Percentiles rank a stretch among this genome's conserved stretches.
Evolutionary conservation across 2,113 vertebrate genomes (phyloP).

Genomic region (Microtus richardsoni): DNA sequence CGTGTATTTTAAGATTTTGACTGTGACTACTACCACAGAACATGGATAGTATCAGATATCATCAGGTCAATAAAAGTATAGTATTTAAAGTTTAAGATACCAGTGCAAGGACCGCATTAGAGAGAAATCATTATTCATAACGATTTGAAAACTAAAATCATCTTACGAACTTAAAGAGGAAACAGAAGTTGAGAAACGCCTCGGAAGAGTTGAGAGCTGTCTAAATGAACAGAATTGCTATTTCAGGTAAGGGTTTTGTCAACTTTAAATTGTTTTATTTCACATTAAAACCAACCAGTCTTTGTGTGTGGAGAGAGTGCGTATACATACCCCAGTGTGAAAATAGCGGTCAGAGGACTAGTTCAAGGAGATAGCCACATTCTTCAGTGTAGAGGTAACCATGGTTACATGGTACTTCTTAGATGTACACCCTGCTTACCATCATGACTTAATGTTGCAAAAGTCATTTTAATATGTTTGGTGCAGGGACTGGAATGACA

Average conservation of each 20-base stretch:
- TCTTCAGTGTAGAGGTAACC: not conserved
- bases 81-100: not conserved
- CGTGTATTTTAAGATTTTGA: not conserved
- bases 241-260: not conserved
- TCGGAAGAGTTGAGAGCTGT: not conserved
- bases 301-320: not conserved
- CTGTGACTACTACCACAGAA: not conserved
- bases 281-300: too few species aligned
- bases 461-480: not conserved
- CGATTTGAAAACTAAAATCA: not conserved
- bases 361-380: not conserved
- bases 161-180: not conserved
- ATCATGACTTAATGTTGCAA: not conserved
- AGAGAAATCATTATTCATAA: not conserved
- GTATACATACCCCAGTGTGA: not conserved
- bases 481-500: too few species aligned
- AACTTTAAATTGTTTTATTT: not conserved
- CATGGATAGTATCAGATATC: not conserved
- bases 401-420: not conserved
- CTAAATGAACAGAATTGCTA: not conserved
- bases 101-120: not conserved
- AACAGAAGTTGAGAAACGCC: not conserved
- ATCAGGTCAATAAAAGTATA: not conserved
- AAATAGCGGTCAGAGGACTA: too few species aligned
- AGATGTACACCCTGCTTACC: not conserved